Conservation (phyloP, 2,113 vertebrate genomes). For the Barnardius zonarius region DNA sequence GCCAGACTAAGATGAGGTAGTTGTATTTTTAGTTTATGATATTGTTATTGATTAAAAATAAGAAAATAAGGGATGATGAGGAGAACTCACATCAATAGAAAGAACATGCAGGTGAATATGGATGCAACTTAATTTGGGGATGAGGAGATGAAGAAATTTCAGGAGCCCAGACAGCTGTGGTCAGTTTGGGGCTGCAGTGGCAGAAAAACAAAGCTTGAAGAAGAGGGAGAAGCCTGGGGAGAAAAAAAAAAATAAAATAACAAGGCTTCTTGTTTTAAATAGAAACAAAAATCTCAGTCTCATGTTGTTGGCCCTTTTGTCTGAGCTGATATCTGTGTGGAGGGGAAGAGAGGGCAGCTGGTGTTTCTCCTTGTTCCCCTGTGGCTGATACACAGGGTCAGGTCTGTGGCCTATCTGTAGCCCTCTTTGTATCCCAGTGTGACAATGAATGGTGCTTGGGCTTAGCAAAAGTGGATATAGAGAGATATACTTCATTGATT, state of each 20-base stretch:
- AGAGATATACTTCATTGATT: background rate
- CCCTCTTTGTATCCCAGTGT: background rate
- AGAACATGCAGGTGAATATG: background rate
- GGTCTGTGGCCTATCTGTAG: background rate
- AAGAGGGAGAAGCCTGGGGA: background rate
- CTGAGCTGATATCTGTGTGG: background rate
- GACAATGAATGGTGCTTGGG: background rate
- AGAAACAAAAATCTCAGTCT: background rate
- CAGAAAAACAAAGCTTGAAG: background rate
- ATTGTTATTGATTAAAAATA: background rate
- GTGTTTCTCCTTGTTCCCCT: background rate
- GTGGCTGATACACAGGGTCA: background rate
- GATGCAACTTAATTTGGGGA: background rate
- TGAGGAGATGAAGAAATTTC: background rate
- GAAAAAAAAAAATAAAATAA: background rate
- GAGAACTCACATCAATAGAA: fast-evolving
- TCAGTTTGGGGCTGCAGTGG: background rate
- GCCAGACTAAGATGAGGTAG: background rate
- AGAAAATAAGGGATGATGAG: background rate
- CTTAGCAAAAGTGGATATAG: background rate
- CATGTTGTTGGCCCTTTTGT: background rate
- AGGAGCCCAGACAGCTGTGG: background rate
- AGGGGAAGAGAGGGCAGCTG: background rate
- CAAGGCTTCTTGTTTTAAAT: background rate
- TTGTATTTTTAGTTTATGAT: background rate